Evolutionary conservation across 2,888 invertebrate species (phyloP).

Genomic region (Erebia palarica): DNA sequence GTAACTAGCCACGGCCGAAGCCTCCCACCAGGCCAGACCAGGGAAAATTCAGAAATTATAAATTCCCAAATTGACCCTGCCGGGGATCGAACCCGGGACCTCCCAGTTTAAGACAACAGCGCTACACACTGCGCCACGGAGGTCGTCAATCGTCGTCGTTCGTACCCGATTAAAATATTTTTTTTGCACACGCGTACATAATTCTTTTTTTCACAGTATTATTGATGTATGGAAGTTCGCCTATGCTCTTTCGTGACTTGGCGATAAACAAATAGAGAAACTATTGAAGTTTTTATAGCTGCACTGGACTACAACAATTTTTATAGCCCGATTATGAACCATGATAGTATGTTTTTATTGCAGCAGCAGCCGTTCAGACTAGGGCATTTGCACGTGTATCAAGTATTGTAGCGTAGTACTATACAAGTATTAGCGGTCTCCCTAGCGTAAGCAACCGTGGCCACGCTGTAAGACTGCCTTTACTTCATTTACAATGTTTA

Average conservation of each 20-base stretch:
- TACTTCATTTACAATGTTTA: conserved; percentile 60
- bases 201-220: no score
- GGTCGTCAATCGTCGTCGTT: no score
- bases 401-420: conserved; percentile 28
- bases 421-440: conserved; percentile 26
- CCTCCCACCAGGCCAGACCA: no score
- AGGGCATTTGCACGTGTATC: conserved; percentile 33
- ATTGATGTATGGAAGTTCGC: no score
- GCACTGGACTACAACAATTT: background rate
- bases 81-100: no score
- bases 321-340: background rate
- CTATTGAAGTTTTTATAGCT: background rate
- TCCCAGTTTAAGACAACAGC: no score
- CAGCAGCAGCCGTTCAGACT: conserved; percentile 29
- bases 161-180: no score
- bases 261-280: background rate
- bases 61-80: no score
- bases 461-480: conserved; percentile 75
- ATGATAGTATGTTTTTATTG: conserved; percentile 5
- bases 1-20: no score
- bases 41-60: no score
- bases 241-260: background rate
- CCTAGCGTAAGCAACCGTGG: conserved; percentile 36
- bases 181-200: no score
- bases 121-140: no score